phyloP scores from a whole-genome alignment of 2,797 vertebrate genomes.

The Pelobates cultripes region DNA sequence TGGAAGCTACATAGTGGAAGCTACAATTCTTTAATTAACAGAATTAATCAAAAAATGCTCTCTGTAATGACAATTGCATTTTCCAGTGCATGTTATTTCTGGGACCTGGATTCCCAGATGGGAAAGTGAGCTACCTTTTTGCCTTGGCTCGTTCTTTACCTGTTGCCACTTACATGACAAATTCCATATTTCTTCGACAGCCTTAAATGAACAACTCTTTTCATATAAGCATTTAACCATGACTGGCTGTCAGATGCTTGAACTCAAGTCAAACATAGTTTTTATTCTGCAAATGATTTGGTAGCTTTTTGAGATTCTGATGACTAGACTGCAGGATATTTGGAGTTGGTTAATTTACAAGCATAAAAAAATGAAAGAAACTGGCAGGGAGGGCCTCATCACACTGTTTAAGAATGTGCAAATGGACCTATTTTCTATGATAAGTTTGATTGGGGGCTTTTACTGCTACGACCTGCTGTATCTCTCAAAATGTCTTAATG shows the following conservation, averaged over 20 bases:
- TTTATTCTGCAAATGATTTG: conserved; percentile 19
- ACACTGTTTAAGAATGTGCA: too few relatives aligned
- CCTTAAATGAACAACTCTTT: conserved; percentile 45
- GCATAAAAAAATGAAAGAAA: not conserved
- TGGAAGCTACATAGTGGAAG: conserved; percentile 44
- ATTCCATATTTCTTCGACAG: conserved; percentile 41
- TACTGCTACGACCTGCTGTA: too few relatives aligned
- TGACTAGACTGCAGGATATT: not conserved
- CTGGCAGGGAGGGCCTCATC: too few relatives aligned
- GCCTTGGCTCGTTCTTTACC: conserved; percentile 24
- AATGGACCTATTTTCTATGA: too few relatives aligned
- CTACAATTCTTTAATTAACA: conserved; percentile 44
- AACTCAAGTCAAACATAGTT: conserved; percentile 34
- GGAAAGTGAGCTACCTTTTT: not conserved
- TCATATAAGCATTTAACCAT: conserved; percentile 49
- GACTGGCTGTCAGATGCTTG: conserved; percentile 46
- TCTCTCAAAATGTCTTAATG: too few relatives aligned
- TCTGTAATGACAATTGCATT: conserved; percentile 27
- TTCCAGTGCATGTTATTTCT: conserved; percentile 11
- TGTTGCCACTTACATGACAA: conserved; percentile 36
- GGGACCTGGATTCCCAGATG: not conserved
- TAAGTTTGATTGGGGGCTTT: too few relatives aligned
- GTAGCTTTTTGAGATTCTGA: conserved; percentile 16
- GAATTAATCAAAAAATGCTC: conserved; percentile 36
- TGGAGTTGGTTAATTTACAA: not conserved